Evolutionary conservation across 2,888 invertebrate genomes (phyloP).

Genomic region (Caenorhabditis macrosperma): DNA sequence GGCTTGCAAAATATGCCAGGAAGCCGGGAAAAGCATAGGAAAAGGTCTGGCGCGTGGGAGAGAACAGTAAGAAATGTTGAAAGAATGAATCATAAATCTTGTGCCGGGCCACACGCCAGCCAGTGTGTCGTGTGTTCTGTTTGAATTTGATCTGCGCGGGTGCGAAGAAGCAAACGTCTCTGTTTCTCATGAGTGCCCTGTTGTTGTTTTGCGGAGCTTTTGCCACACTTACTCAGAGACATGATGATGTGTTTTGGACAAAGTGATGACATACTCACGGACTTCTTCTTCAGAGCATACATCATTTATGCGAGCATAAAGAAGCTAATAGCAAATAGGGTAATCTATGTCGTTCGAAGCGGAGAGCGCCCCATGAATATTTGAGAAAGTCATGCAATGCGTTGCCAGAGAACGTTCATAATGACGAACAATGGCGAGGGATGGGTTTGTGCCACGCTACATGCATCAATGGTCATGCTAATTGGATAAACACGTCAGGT

Average conservation of each 20-base stretch:
- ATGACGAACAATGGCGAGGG: conserved; percentile 13
- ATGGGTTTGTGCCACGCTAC: conserved; percentile 31
- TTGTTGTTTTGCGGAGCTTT: background rate
- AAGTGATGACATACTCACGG: conserved; percentile 1
- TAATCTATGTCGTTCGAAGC: background rate
- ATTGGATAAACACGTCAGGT: conserved; percentile 39
- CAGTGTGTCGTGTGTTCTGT: no score
- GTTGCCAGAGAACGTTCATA: conserved; percentile 23
- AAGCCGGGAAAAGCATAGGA: background rate
- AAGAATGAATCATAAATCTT: conserved; percentile 59
- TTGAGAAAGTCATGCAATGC: conserved; percentile 51
- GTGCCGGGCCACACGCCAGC: background rate
- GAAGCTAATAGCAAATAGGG: conserved; percentile 38
- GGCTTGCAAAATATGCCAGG: background rate
- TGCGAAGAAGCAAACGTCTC: background rate
- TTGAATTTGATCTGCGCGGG: no score
- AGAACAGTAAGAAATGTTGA: conserved; percentile 34
- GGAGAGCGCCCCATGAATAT: conserved; percentile 29
- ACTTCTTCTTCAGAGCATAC: background rate
- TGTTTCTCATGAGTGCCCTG: no score
- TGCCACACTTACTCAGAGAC: background rate
- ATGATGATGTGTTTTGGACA: conserved; percentile 30
- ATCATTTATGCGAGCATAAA: conserved; percentile 13
- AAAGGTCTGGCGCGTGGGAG: background rate
- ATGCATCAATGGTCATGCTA: conserved; percentile 50